These are phyloP conservation scores for Lycopodina hypogea DNA, from an alignment of 37 sponge, comb jelly and placozoan species.

Conservation along the genomic window DNA sequence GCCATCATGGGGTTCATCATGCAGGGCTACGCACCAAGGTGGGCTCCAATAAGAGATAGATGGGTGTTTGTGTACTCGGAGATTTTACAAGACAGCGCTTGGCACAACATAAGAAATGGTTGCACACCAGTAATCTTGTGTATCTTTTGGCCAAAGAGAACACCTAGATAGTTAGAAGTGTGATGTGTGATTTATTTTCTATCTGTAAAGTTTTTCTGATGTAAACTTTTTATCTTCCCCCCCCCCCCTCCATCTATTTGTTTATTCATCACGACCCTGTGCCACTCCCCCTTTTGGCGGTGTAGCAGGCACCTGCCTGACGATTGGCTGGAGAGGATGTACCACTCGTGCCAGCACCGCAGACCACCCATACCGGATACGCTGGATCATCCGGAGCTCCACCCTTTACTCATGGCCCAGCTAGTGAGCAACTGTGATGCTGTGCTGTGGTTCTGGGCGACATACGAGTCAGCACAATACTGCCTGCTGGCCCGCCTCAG, in stretches of 20 bases:
- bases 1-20: conserved; percentile 91
- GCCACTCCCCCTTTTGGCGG: no score
- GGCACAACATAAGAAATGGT: no score
- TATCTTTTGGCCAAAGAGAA: no score
- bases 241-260: no score
- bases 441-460: conserved; percentile 93
- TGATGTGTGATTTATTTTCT: no score
- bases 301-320: conserved; percentile 83
- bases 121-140: no score
- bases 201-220: no score
- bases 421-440: conserved; percentile 86
- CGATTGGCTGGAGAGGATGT: conserved; percentile 95
- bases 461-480: conserved; percentile 89
- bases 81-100: neutral
- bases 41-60: no score
- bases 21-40: conserved; percentile 84
- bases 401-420: conserved; percentile 70
- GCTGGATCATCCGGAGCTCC: conserved; percentile 72
- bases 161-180: no score
- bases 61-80: no score
- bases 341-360: conserved; percentile 87
- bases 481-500: conserved; percentile 83
- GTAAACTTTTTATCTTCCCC: no score
- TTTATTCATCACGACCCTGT: no score
- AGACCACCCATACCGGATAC: conserved; percentile 35